These are phyloP conservation scores for Leiothrix lutea DNA, from an alignment of 2,113 vertebrate species.

Conservation along the genomic window DNA sequence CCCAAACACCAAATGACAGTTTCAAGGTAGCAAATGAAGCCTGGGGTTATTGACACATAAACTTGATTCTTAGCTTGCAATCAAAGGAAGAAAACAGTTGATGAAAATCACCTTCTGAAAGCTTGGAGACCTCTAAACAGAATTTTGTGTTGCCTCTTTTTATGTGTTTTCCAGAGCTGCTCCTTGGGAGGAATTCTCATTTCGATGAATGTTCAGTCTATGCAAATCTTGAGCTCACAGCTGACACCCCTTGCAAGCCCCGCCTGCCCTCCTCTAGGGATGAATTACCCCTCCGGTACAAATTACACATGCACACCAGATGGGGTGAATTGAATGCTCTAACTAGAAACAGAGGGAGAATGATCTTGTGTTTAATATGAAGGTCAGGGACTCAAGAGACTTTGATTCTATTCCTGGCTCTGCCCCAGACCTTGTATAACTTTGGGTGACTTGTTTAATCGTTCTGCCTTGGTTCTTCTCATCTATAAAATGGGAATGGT, in stretches of 20 bases:
- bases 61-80: not conserved
- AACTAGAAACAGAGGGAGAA: conserved; percentile 60
- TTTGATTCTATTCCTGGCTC: conserved; percentile 62
- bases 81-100: not conserved
- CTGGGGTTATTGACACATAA: not conserved
- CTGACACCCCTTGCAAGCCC: conserved; percentile 42
- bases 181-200: conserved; percentile 50
- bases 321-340: conserved; percentile 52
- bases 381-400: conserved; percentile 58
- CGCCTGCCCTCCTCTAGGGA: conserved; percentile 49
- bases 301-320: conserved; percentile 61
- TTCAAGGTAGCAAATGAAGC: not conserved
- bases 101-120: not conserved
- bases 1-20: conserved; percentile 18
- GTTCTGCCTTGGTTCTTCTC: conserved; percentile 54
- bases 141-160: not conserved
- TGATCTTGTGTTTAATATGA: conserved; percentile 65
- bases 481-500: conserved; percentile 52
- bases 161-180: not conserved
- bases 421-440: conserved; percentile 65
- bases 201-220: not conserved
- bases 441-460: conserved; percentile 67
- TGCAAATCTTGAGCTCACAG: conserved; percentile 45
- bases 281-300: conserved; percentile 61
- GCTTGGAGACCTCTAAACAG: not conserved